phyloP scores from a whole-genome alignment of 35 echinoderm and acorn worm species.

The Ptychodera flava region DNA sequence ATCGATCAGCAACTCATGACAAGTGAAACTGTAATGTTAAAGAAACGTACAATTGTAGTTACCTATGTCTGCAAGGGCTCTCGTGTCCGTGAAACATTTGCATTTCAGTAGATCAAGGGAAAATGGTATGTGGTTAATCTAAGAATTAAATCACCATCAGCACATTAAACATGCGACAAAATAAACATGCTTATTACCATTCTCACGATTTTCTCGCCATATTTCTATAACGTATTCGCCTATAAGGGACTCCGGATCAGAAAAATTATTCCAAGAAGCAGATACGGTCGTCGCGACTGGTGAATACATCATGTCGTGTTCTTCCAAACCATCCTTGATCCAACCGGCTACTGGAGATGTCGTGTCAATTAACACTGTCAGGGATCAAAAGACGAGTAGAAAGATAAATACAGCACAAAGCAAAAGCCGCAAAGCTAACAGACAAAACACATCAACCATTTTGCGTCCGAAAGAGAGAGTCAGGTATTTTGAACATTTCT shows the following conservation, averaged over 20 bases:
- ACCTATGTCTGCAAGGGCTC: too few relatives aligned
- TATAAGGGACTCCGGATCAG: conserved; percentile 37
- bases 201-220: conserved; percentile 12
- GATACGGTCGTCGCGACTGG: conserved; percentile 25
- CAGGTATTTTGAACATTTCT: too few relatives aligned
- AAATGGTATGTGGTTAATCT: background rate
- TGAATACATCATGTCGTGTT: conserved; percentile 23
- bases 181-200: background rate
- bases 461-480: too few relatives aligned
- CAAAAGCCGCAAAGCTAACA: too few relatives aligned
- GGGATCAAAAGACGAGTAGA: background rate
- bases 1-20: too few relatives aligned
- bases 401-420: too few relatives aligned
- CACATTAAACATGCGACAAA: too few relatives aligned
- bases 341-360: conserved; percentile 29
- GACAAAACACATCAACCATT: too few relatives aligned
- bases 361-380: conserved; percentile 24
- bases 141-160: too few relatives aligned
- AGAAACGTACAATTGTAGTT: too few relatives aligned
- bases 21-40: conserved; percentile 9
- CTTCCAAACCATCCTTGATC: conserved; percentile 20
- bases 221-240: conserved; percentile 25
- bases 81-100: conserved; percentile 18
- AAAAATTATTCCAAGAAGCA: conserved; percentile 29
- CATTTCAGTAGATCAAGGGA: background rate